Base-by-base conservation (phyloP, 2,888 invertebrate species). In the Raillietiella orientalis region DNA sequence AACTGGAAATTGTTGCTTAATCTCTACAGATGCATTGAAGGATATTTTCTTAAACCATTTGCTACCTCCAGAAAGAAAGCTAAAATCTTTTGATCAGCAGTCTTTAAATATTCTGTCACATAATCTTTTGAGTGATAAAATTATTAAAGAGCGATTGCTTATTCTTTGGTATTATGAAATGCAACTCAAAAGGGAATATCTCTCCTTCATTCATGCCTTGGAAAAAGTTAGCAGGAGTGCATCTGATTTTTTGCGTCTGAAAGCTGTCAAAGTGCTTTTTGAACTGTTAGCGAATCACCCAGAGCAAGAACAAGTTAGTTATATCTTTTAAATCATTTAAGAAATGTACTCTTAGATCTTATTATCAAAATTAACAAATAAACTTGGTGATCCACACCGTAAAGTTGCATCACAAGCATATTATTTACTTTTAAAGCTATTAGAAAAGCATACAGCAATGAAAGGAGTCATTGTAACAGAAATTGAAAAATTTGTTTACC, bases 381-480 rank as follows among this genome's bases (percentile, higher is more conserved):
- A 96, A 46, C 53, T 96, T 6, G 93, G 93, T 8, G 93, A 96
- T 51, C 87, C 90, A 0, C 59, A 61, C 6, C 61, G 65, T 35
- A 69, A 72, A 37, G 64, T 90, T 1, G 79, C 77, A 0, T 70
- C 84, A 0, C 74, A 75, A 47, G 66, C 72, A 2, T 60, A 77
- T 20, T 70, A 74, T 46, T 67, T 74, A 33, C 52, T 96, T 6
- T 64, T 65, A 16, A 70, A 72, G 39, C 48, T 93, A 3, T 52
- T 82, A 1, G 57, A 61, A 32, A 59, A 65, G 35, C 87, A 90
- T 49, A 70, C 79, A 0, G 71, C 72, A 35, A 90, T 90, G 82
- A 82, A 84, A 44, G 50, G 56, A 0, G 66, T 79, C 0, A 70
- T 93, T 8, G 54, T 79, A 3, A 54, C 56, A 11, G 87, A 93